Conservation (phyloP, 2,113 vertebrate genomes). For the Collichthys lucidus region DNA sequence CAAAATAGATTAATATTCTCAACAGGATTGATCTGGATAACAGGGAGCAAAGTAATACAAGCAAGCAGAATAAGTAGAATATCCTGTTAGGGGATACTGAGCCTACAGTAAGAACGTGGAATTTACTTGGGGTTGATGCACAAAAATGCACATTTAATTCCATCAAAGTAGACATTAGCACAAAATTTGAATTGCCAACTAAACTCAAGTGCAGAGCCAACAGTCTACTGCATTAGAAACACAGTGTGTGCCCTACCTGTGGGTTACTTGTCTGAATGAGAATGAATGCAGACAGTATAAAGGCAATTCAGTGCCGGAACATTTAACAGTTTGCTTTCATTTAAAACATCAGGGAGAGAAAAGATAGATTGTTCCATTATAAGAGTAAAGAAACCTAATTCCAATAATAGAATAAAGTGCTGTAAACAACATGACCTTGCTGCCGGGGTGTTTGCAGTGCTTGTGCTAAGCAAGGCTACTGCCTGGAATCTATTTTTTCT, state of each 20-base stretch:
- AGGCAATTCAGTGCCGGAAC: constrained; percentile 13
- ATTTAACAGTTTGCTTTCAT: constrained; percentile 38
- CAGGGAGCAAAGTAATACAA: neutral
- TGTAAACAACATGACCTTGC: constrained; percentile 59
- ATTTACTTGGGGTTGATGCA: neutral
- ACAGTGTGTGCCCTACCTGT: neutral
- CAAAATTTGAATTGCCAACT: too few relatives aligned
- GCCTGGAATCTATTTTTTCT: constrained; percentile 13
- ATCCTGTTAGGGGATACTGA: neutral
- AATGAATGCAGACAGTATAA: constrained; percentile 2
- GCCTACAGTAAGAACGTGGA: neutral
- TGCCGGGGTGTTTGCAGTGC: constrained; percentile 32
- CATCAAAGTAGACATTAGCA: neutral
- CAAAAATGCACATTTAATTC: neutral
- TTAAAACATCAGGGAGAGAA: constrained; percentile 25
- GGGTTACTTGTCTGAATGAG: neutral
- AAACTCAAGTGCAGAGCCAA: neutral
- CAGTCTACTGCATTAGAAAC: neutral
- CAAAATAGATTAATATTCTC: neutral
- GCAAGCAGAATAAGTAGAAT: neutral
- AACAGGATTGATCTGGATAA: neutral
- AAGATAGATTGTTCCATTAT: constrained; percentile 47
- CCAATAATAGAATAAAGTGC: constrained; percentile 36
- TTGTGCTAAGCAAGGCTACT: constrained; percentile 19
- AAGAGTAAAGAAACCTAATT: constrained; percentile 51